Evolutionary conservation across 2,113 vertebrate genomes (phyloP).

Genomic region (Hemicordylus capensis): DNA sequence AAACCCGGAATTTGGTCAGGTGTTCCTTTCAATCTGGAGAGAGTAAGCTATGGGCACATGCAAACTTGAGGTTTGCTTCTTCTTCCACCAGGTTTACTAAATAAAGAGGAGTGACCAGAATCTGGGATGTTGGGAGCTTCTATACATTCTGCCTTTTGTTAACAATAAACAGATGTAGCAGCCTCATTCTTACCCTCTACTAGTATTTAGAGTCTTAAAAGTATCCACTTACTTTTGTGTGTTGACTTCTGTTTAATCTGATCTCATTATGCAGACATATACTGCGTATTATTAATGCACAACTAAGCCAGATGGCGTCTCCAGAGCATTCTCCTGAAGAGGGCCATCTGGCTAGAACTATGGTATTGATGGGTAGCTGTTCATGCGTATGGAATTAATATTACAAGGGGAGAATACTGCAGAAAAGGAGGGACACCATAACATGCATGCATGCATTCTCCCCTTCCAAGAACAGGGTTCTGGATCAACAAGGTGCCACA

Average conservation of each 20-base stretch:
- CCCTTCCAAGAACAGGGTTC: neutral
- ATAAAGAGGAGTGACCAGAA: neutral
- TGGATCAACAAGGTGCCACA: neutral
- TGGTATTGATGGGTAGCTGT: constrained; percentile 29
- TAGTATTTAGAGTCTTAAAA: neutral
- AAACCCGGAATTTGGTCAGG: neutral
- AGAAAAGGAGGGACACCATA: neutral
- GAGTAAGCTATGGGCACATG: neutral
- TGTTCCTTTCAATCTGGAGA: neutral
- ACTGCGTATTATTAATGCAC: neutral
- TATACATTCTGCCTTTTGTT: neutral
- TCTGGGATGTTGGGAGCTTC: neutral
- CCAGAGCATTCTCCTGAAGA: neutral
- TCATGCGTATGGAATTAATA: neutral
- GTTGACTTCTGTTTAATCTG: neutral
- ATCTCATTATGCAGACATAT: constrained; percentile 2
- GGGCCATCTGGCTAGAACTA: constrained; percentile 35
- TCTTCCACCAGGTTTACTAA: neutral
- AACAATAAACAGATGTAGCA: neutral
- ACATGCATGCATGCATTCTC: neutral
- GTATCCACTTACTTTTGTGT: neutral
- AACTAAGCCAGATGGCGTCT: constrained; percentile 42
- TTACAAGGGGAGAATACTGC: neutral
- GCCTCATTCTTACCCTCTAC: neutral
- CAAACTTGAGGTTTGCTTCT: neutral